These are phyloP conservation scores for Diogma glabrata DNA, from an alignment of 2,888 invertebrate genomes.

Conservation along the genomic window DNA sequence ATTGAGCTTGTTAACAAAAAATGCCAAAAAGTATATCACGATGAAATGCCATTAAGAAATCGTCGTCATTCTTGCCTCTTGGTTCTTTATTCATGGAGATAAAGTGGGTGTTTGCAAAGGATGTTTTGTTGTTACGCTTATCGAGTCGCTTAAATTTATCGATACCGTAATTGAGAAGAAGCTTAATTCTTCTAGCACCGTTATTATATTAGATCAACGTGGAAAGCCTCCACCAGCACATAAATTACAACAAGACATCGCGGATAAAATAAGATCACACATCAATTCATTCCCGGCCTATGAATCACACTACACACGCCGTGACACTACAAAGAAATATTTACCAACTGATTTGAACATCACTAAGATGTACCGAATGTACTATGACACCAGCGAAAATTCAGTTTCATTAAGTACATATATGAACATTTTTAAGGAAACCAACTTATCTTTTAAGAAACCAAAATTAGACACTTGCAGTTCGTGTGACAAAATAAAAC, in stretches of 20 bases:
- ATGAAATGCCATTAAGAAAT: not conserved
- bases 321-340: not conserved
- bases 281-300: not conserved
- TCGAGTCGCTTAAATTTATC: not conserved
- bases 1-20: not conserved
- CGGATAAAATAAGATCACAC: not conserved
- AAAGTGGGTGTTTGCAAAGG: not conserved
- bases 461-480: conserved; percentile 3
- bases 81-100: not conserved
- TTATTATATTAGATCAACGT: not conserved
- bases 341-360: not conserved
- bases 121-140: not conserved
- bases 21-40: not conserved
- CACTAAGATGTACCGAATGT: not conserved
- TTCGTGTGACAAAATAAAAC: not conserved
- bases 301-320: not conserved
- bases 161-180: conserved; percentile 1
- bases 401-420: not conserved
- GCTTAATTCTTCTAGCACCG: not conserved
- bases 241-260: not conserved
- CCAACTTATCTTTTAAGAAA: not conserved
- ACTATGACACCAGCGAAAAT: not conserved
- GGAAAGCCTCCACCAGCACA: not conserved
- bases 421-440: not conserved
- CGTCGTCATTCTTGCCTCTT: not conserved